Evolutionary conservation across 2,797 vertebrate genomes (phyloP).

Genomic region (Fringilla coelebs): DNA sequence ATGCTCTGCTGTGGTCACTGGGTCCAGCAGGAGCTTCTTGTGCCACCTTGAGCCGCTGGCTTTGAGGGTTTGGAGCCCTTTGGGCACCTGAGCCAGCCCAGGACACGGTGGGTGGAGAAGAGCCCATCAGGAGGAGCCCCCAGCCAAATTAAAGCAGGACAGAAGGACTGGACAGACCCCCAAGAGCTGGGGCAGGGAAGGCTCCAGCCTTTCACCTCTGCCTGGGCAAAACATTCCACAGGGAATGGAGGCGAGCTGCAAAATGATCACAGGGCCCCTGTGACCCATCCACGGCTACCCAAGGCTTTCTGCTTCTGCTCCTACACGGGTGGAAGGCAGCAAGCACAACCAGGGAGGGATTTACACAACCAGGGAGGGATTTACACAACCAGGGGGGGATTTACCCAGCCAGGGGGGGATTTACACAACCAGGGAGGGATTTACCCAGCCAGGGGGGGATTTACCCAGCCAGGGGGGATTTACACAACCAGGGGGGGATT

Average conservation of each 20-base stretch:
- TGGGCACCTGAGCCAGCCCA: neutral
- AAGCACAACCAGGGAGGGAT: neutral
- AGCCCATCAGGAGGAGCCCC: neutral
- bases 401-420: too few relatives aligned
- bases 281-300: neutral
- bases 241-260: neutral
- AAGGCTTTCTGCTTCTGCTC: neutral
- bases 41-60: neutral
- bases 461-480: too few relatives aligned
- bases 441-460: too few relatives aligned
- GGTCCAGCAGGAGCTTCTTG: neutral
- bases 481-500: too few relatives aligned
- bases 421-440: too few relatives aligned
- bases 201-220: neutral
- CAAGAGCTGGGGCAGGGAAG: neutral
- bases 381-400: too few relatives aligned
- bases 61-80: neutral
- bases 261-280: neutral
- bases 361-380: too few relatives aligned
- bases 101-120: neutral
- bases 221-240: neutral
- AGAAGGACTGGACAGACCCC: neutral
- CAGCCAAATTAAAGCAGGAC: neutral
- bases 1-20: neutral
- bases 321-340: rapidly evolving